A percentile compares a stretch with the other conserved stretches of the same genome.
Evolutionary conservation across 2,113 vertebrate species (phyloP).

Genomic region (Eublepharis macularius): DNA sequence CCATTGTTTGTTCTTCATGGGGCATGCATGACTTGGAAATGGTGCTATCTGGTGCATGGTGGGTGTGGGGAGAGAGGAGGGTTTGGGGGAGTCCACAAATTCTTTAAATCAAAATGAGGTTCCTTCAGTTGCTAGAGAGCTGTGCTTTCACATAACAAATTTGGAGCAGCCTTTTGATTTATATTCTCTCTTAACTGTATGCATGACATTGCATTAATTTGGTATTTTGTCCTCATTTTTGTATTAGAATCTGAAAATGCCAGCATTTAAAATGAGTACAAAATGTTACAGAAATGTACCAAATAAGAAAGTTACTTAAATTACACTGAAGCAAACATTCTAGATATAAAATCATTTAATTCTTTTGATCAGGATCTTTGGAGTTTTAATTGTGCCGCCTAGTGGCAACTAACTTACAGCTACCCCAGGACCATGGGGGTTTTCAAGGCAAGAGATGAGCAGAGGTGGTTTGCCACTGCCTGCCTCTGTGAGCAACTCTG

Average conservation of each 20-base stretch:
- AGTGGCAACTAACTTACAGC: too few relatives aligned
- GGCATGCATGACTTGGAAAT: too few relatives aligned
- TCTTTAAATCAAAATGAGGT: too few relatives aligned
- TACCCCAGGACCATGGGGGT: too few relatives aligned
- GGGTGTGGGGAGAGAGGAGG: too few relatives aligned
- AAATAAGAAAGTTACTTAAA: neutral
- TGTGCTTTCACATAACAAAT: neutral
- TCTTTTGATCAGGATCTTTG: neutral
- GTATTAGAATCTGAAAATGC: neutral
- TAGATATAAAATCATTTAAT: neutral
- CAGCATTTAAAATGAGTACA: neutral
- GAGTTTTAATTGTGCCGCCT: slow-evolving; percentile 18
- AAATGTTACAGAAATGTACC: neutral
- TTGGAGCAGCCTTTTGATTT: neutral
- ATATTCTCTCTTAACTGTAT: neutral
- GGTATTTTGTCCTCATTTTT: neutral
- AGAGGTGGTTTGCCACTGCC: too few relatives aligned
- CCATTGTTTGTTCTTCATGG: too few relatives aligned
- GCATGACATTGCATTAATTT: neutral
- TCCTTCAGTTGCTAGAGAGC: too few relatives aligned
- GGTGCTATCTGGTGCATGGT: too few relatives aligned
- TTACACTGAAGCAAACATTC: neutral
- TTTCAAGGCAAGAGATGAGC: too few relatives aligned
- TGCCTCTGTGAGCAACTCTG: too few relatives aligned
- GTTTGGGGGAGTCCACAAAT: too few relatives aligned